Evolutionary conservation across 1,140 invertebrate species (phyloP).

Genomic region (Lordiphosa mommai): DNA sequence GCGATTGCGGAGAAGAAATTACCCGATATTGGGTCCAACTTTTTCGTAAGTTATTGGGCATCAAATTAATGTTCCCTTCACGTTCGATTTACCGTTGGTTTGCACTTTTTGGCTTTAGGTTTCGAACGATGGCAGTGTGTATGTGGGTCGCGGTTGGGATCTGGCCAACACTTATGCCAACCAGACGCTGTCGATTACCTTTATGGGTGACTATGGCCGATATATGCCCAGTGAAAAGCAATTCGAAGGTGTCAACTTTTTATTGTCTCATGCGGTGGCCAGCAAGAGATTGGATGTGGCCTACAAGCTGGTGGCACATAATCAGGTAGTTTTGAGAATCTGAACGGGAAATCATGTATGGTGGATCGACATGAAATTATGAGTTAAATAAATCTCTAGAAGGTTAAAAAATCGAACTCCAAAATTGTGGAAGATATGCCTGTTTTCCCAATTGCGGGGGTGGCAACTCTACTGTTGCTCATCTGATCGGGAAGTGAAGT

Average conservation of each 20-base stretch:
- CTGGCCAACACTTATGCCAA: constrained; percentile 81
- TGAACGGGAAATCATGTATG: background rate
- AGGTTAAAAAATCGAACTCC: too few species aligned
- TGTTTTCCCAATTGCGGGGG: too few species aligned
- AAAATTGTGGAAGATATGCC: too few species aligned
- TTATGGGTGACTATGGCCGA: constrained; percentile 80
- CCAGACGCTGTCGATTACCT: constrained; percentile 79
- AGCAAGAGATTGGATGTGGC: constrained; percentile 56
- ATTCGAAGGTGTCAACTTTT: constrained; percentile 65
- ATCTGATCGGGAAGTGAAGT: too few species aligned
- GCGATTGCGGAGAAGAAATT: constrained; percentile 63
- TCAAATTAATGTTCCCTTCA: constrained; percentile 19
- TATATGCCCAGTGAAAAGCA: constrained; percentile 69
- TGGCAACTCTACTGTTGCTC: too few species aligned
- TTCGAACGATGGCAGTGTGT: constrained; percentile 83
- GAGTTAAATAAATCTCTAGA: too few species aligned
- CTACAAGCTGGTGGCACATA: constrained; percentile 80
- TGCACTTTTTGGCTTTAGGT: constrained; percentile 74
- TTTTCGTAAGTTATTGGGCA: constrained; percentile 59
- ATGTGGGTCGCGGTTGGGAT: constrained; percentile 84
- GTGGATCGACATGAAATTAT: too few species aligned
- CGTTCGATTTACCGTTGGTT: constrained; percentile 31
- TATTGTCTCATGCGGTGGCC: constrained; percentile 70
- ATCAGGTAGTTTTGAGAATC: constrained; percentile 68
- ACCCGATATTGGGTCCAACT: constrained; percentile 79